phyloP scores from a whole-genome alignment of 2,888 invertebrate species.

The Antitype chi region DNA sequence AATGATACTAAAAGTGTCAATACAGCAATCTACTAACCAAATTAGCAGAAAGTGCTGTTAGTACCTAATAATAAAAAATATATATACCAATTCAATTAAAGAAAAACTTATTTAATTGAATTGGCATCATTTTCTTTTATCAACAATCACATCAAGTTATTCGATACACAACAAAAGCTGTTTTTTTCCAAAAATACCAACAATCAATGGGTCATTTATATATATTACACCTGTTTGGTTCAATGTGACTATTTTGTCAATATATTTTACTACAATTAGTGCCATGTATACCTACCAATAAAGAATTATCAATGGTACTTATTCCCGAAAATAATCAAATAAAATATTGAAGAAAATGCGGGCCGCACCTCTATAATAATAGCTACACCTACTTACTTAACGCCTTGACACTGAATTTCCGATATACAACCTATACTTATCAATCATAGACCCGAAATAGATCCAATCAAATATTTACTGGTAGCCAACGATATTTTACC shows the following conservation, averaged over 20 bases:
- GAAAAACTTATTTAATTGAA: neutral
- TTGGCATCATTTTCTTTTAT: too few species aligned
- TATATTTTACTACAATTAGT: too few species aligned
- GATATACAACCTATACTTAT: conserved; percentile 6
- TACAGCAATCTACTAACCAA: neutral
- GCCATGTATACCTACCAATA: neutral
- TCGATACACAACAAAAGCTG: too few species aligned
- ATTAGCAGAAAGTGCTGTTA: neutral
- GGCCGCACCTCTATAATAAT: neutral
- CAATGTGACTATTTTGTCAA: too few species aligned
- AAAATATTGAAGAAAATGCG: conserved; percentile 1
- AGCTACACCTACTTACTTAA: neutral
- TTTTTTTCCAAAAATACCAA: too few species aligned
- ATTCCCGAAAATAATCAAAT: conserved; percentile 5
- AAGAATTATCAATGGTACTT: neutral
- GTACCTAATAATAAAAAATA: neutral
- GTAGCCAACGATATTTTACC: neutral
- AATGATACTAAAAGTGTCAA: neutral
- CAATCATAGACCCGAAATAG: conserved; percentile 2
- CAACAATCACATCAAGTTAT: too few species aligned
- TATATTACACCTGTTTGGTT: too few species aligned
- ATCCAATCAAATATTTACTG: conserved; percentile 17
- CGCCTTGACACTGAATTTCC: neutral
- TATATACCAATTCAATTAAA: conserved; percentile 6
- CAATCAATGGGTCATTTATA: too few species aligned